A percentile compares a stretch with the other conserved stretches of the same genome.
Conservation (phyloP, 1,140 invertebrate genomes). For the Diplogasteroides magnus region DNA sequence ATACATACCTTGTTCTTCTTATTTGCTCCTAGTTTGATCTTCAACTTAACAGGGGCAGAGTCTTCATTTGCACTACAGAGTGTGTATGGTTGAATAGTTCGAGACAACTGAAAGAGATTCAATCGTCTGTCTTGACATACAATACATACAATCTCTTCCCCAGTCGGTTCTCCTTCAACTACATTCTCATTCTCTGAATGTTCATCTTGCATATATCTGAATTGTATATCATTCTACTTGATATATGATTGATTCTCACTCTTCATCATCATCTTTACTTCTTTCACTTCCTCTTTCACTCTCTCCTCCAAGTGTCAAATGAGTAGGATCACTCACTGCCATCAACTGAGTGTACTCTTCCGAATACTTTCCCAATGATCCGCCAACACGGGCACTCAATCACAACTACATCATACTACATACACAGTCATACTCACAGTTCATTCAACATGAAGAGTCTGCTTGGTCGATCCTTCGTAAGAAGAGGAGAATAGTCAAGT, state of each 20-base stretch:
- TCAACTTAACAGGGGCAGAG: slow-evolving; percentile 5
- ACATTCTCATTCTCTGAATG: slow-evolving; percentile 8
- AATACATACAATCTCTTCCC: slow-evolving; percentile 5
- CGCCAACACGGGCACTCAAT: slow-evolving; percentile 26
- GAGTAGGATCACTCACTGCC: slow-evolving; percentile 8
- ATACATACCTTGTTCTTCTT: neutral
- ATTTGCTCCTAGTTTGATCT: slow-evolving; percentile 10
- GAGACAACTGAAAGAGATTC: neutral
- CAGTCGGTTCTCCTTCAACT: slow-evolving; percentile 20
- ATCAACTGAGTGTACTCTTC: slow-evolving; percentile 8
- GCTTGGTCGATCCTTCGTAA: slow-evolving; percentile 59
- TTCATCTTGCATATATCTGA: slow-evolving; percentile 1
- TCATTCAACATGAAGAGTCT: slow-evolving; percentile 63
- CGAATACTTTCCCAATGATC: slow-evolving; percentile 31
- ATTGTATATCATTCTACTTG: too few species aligned
- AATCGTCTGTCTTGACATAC: neutral
- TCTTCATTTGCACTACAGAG: slow-evolving; percentile 8
- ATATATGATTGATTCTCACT: too few species aligned
- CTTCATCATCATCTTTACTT: too few species aligned
- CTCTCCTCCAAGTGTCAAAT: slow-evolving; percentile 6
- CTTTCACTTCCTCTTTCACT: slow-evolving; percentile 16
- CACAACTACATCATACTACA: neutral
- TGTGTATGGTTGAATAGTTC: slow-evolving; percentile 2
- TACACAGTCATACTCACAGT: slow-evolving; percentile 61
- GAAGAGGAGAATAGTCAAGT: slow-evolving; percentile 59